Evolutionary conservation across 64 coral and sea anemone species (phyloP).

Genomic region (Pachyseris speciosa): DNA sequence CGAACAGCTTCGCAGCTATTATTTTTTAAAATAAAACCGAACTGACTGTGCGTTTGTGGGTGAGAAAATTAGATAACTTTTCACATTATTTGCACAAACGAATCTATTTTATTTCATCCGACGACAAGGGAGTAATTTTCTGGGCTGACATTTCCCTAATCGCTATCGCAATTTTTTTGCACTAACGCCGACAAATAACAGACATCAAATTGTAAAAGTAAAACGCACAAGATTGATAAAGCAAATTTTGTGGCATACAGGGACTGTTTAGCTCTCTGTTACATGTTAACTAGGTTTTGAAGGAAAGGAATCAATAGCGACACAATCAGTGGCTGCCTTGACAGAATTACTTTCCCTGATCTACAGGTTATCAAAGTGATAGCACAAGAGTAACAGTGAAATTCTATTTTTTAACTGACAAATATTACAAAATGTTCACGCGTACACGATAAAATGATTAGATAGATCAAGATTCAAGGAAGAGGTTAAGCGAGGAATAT

Average conservation of each 20-base stretch:
- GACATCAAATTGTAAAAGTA: not conserved
- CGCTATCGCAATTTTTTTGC: not conserved
- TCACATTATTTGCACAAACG: constrained; percentile 3
- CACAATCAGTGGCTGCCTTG: not conserved
- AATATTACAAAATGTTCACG: constrained; percentile 7
- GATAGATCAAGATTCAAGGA: constrained; percentile 20
- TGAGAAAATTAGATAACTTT: not conserved
- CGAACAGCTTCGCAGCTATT: no score
- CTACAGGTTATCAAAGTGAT: constrained; percentile 20
- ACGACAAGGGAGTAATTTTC: not conserved
- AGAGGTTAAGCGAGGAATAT: not conserved
- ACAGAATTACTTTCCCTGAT: not conserved
- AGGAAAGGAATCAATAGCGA: not conserved
- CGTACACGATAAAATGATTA: constrained; percentile 39
- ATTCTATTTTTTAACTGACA: constrained; percentile 31
- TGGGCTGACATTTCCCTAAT: not conserved
- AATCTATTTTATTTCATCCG: constrained; percentile 9
- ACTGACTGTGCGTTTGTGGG: no score
- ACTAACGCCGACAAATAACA: not conserved
- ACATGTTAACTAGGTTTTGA: not conserved
- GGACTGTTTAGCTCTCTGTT: not conserved
- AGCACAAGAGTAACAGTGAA: not conserved
- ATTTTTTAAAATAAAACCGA: not conserved
- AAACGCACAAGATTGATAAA: not conserved
- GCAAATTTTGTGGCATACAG: not conserved